These are phyloP conservation scores for Muntiacus reevesi DNA, from an alignment of 2,113 vertebrate species.

Conservation along the genomic window DNA sequence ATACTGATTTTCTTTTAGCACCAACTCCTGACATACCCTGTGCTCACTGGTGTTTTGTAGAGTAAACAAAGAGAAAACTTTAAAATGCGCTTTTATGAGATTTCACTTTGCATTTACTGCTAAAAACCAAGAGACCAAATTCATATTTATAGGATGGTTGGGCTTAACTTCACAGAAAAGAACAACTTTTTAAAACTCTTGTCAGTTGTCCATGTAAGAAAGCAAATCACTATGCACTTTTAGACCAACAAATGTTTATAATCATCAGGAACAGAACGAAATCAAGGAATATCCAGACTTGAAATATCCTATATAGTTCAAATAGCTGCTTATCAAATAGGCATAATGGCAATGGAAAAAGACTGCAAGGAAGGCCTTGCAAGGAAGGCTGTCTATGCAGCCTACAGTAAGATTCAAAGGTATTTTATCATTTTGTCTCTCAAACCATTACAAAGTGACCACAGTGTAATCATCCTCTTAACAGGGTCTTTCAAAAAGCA, in stretches of 20 bases:
- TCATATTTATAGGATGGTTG: neutral
- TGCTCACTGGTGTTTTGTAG: neutral
- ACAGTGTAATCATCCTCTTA: conserved; percentile 19
- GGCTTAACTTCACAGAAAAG: neutral
- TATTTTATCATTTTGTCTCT: neutral
- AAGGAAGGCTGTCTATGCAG: neutral
- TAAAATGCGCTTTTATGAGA: neutral
- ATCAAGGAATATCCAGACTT: neutral
- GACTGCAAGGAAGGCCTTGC: neutral
- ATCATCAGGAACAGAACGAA: conserved; percentile 17
- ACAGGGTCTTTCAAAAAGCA: neutral
- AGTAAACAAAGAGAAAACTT: conserved; percentile 12
- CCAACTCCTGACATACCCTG: neutral
- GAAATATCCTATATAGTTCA: neutral
- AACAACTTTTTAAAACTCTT: neutral
- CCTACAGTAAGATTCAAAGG: neutral
- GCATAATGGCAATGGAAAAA: neutral
- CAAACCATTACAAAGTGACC: conserved; percentile 19
- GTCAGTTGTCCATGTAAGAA: neutral
- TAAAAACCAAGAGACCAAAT: conserved; percentile 23
- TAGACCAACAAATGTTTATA: conserved; percentile 35
- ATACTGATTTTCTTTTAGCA: neutral
- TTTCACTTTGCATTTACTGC: conserved; percentile 35
- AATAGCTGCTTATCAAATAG: neutral
- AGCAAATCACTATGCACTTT: neutral